These are phyloP conservation scores for Coremacera marginata DNA, from an alignment of 2,888 invertebrate species.

Conservation along the genomic window DNA sequence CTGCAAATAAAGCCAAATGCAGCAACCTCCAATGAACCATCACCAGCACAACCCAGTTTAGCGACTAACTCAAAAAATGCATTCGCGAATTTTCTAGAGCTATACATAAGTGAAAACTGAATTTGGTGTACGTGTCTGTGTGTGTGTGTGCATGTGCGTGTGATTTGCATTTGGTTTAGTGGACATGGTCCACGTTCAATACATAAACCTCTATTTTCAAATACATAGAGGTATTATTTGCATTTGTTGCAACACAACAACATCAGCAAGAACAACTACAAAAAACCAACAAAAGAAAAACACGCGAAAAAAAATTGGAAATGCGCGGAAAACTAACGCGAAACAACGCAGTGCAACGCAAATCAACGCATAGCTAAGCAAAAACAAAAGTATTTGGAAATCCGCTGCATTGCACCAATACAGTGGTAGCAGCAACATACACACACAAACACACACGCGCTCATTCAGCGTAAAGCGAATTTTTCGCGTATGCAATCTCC, in stretches of 20 bases:
- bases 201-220: conserved; percentile 21
- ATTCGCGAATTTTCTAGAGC: conserved; percentile 18
- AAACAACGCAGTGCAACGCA: conserved; percentile 47
- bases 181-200: conserved; percentile 19
- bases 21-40: background rate
- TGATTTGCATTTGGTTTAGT: conserved; percentile 13
- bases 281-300: background rate
- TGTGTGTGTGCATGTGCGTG: conserved; percentile 1
- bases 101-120: background rate
- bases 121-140: background rate
- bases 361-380: conserved; percentile 41
- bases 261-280: background rate
- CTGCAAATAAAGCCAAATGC: background rate
- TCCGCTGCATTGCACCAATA: conserved; percentile 53
- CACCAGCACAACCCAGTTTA: background rate
- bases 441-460: background rate
- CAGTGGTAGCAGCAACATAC: conserved; percentile 48
- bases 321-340: conserved; percentile 38
- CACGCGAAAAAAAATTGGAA: conserved; percentile 29
- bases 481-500: conserved; percentile 30
- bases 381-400: conserved; percentile 50
- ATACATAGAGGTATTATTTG: background rate
- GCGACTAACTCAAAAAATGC: conserved; percentile 1
- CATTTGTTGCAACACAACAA: too few species aligned
- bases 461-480: background rate